Evolutionary conservation across 2,797 vertebrate species (phyloP).

Genomic region (Hypotaenidia okinawae): DNA sequence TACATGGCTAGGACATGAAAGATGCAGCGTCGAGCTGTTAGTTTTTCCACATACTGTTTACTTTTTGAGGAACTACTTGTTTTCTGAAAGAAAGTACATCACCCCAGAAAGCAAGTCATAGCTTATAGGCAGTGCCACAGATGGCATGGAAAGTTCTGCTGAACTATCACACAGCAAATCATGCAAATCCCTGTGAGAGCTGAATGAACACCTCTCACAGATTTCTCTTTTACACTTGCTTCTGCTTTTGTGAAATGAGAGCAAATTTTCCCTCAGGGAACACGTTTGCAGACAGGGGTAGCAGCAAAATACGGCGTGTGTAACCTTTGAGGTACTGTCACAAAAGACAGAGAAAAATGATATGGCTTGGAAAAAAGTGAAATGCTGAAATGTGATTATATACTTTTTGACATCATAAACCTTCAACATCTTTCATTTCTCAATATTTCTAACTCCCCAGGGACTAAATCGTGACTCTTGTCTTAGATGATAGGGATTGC

Average conservation of each 20-base stretch:
- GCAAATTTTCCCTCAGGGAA: constrained; percentile 3
- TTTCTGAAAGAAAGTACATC: constrained; percentile 2
- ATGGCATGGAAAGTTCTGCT: constrained; percentile 40
- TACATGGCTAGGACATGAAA: not conserved
- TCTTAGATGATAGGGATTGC: not conserved
- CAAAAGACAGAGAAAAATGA: constrained; percentile 20
- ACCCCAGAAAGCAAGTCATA: not conserved
- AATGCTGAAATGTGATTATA: not conserved
- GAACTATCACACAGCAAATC: constrained; percentile 13
- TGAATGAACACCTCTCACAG: constrained; percentile 21
- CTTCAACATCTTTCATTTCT: constrained; percentile 12
- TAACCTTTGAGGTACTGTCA: constrained; percentile 20
- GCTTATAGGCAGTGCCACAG: constrained; percentile 7
- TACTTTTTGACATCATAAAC: not conserved
- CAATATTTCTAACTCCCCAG: not conserved
- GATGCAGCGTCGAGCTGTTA: not conserved
- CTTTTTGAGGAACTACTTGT: not conserved
- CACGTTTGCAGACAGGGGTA: not conserved
- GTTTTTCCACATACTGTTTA: not conserved
- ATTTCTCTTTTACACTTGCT: constrained; percentile 29
- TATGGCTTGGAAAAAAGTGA: not conserved
- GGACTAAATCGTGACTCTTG: constrained; percentile 3
- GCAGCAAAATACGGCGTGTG: not conserved
- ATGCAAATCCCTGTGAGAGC: constrained; percentile 5
- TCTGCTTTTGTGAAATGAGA: constrained; percentile 26